A percentile compares a stretch with the other conserved stretches of the same genome.
Conservation (phyloP, 2,888 invertebrate species). For the Taenaris catops region DNA sequence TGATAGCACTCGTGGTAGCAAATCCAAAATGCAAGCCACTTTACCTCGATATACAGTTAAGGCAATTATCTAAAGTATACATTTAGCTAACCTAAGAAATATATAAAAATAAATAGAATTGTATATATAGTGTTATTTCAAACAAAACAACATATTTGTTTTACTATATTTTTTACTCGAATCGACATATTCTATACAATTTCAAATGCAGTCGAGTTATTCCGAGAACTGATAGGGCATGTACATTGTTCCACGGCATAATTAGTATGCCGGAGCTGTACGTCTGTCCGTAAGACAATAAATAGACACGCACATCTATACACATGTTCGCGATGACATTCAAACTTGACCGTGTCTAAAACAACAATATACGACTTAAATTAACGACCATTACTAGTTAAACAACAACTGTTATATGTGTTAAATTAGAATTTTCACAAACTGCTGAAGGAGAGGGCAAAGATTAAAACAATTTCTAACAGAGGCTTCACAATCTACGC, state of each 20-base stretch:
- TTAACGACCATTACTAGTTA: conserved; percentile 36
- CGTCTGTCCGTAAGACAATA: conserved; percentile 33
- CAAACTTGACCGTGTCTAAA: conserved; percentile 69
- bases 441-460: conserved; percentile 39
- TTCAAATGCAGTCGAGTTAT: conserved; percentile 20
- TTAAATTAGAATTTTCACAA: conserved; percentile 39
- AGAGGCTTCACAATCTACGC: conserved; percentile 9
- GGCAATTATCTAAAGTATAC: too few relatives aligned
- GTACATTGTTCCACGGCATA: conserved; percentile 37
- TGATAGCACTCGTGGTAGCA: too few relatives aligned
- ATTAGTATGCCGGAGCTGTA: conserved; percentile 49
- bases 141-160: too few relatives aligned
- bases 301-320: conserved; percentile 28
- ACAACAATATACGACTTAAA: conserved; percentile 43
- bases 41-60: too few relatives aligned
- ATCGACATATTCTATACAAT: not conserved
- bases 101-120: too few relatives aligned
- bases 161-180: too few relatives aligned
- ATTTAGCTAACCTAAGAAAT: too few relatives aligned
- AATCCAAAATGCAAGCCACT: too few relatives aligned
- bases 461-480: conserved; percentile 27
- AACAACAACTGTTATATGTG: conserved; percentile 32
- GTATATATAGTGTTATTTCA: too few relatives aligned
- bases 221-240: conserved; percentile 53
- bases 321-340: conserved; percentile 44